Percentiles rank a stretch among this genome's conserved stretches.
phyloP scores from a whole-genome alignment of 2,888 invertebrate species.

The Cryptus viduatorius region DNA sequence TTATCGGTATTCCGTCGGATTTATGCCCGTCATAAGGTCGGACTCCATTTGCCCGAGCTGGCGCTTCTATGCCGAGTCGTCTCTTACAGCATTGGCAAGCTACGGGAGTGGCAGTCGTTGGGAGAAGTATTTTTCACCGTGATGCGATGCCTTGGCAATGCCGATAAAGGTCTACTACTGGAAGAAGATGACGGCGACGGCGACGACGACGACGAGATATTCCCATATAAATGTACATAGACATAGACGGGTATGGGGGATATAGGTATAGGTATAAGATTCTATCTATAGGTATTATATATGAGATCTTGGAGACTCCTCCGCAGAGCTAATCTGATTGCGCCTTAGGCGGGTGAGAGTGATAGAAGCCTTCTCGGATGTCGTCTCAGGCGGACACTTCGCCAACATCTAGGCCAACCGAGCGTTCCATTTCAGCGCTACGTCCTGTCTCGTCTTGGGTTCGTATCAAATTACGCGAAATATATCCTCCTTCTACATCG shows the following conservation, averaged over 20 bases:
- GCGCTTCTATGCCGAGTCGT: not conserved
- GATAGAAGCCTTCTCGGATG: conserved; percentile 50
- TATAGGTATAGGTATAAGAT: not conserved
- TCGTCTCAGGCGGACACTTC: conserved; percentile 41
- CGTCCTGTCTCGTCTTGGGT: not conserved
- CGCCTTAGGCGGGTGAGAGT: conserved; percentile 50
- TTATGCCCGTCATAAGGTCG: conserved; percentile 73
- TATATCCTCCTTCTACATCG: conserved; percentile 15
- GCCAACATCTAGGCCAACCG: conserved; percentile 50
- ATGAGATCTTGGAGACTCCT: conserved; percentile 50
- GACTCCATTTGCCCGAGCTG: conserved; percentile 67
- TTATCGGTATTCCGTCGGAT: conserved; percentile 74
- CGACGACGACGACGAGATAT: not conserved
- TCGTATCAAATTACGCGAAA: conserved; percentile 53
- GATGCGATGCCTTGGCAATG: conserved; percentile 2
- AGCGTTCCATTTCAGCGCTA: conserved; percentile 51
- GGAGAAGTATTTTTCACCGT: conserved; percentile 6
- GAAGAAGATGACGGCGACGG: not conserved
- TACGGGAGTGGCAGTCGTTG: not conserved
- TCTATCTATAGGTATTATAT: conserved; percentile 15
- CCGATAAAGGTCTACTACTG: not conserved
- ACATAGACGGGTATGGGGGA: not conserved
- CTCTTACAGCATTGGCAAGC: not conserved
- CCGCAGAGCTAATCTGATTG: conserved; percentile 57
- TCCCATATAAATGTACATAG: not conserved